Percentiles rank a stretch among this genome's conserved stretches.
Conservation (phyloP, 2,113 vertebrate species). For the Rhombomys opimus region DNA sequence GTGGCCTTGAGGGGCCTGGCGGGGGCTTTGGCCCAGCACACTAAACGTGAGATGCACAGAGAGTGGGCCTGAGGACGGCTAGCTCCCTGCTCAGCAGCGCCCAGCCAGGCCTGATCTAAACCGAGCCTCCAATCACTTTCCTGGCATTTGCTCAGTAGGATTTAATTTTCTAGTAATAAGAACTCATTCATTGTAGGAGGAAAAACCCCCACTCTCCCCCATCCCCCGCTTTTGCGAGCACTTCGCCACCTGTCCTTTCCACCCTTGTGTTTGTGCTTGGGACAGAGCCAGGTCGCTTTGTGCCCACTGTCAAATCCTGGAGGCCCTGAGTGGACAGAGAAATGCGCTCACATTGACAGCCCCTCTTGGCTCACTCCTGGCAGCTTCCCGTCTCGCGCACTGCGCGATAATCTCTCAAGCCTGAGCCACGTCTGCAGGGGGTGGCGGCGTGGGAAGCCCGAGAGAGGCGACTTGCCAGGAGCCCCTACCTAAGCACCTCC, state of each 20-base stretch:
- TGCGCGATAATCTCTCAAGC: background rate
- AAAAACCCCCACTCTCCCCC: background rate
- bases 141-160: slow-evolving; percentile 57
- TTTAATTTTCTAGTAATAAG: slow-evolving; percentile 79
- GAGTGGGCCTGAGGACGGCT: slow-evolving; percentile 61
- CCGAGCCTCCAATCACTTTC: slow-evolving; percentile 72
- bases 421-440: slow-evolving; percentile 23
- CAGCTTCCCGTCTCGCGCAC: background rate
- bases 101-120: slow-evolving; percentile 54
- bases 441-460: background rate
- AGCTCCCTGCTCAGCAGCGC: slow-evolving; percentile 12
- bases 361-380: background rate
- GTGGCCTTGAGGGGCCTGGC: slow-evolving; percentile 51
- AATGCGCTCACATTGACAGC: background rate
- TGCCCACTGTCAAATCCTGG: slow-evolving; percentile 53
- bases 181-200: slow-evolving; percentile 55
- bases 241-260: slow-evolving; percentile 58
- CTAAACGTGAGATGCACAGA: slow-evolving; percentile 76
- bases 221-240: slow-evolving; percentile 23
- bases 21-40: slow-evolving; percentile 45
- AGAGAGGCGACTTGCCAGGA: background rate
- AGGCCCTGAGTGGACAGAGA: background rate
- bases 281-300: slow-evolving; percentile 65
- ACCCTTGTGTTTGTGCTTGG: slow-evolving; percentile 40
- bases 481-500: background rate